Conservation (phyloP, 2,888 invertebrate species). For the Mythimna lalbum region DNA sequence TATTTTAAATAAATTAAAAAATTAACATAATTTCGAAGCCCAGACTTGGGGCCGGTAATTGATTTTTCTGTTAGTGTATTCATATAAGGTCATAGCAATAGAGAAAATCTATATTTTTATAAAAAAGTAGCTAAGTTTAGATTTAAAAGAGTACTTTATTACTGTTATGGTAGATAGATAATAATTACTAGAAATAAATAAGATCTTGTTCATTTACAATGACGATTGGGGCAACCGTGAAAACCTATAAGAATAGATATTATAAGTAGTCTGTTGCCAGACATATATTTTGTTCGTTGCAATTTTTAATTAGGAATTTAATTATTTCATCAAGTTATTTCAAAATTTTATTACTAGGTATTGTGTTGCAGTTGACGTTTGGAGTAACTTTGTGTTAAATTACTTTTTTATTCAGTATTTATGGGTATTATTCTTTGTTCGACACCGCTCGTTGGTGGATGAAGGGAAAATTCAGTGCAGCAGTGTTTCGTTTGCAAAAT, state of each 20-base stretch:
- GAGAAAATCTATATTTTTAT: slow-evolving; percentile 29
- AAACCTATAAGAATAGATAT: slow-evolving; percentile 45
- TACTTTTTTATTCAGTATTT: background rate
- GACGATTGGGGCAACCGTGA: slow-evolving; percentile 39
- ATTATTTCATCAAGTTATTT: background rate
- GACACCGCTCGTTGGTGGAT: background rate
- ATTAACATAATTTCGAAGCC: background rate
- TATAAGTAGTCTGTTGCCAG: slow-evolving; percentile 33
- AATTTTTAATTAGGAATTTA: slow-evolving; percentile 8
- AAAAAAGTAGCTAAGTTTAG: background rate
- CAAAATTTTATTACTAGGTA: background rate
- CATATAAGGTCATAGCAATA: slow-evolving; percentile 4
- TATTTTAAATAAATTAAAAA: background rate
- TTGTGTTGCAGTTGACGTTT: background rate
- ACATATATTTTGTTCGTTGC: slow-evolving; percentile 10
- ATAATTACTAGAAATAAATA: slow-evolving; percentile 27
- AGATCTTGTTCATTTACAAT: slow-evolving; percentile 25
- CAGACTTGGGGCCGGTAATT: background rate
- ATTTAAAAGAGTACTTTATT: slow-evolving; percentile 7
- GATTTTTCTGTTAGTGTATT: background rate
- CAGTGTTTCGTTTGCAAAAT: background rate
- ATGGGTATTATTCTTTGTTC: background rate
- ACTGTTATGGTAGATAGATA: slow-evolving; percentile 22
- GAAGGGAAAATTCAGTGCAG: background rate
- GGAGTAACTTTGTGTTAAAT: background rate